Percentiles rank a stretch among this genome's conserved stretches.
phyloP scores from a whole-genome alignment of 2,888 invertebrate species.

The Odontocolon sp. region DNA sequence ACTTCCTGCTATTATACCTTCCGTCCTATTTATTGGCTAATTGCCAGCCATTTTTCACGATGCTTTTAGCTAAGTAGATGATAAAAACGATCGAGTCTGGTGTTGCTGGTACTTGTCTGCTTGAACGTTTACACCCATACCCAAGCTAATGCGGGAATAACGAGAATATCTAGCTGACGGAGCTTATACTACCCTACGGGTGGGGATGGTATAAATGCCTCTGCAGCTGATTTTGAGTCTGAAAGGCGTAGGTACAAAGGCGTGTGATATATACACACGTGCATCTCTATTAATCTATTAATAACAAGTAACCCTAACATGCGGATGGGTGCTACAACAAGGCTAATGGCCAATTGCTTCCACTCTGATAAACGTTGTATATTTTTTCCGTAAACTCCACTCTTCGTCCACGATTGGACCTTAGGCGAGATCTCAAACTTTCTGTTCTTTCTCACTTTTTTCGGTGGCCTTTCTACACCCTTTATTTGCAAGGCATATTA shows the following conservation, averaged over 20 bases:
- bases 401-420: neutral
- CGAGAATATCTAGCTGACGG: conserved; percentile 52
- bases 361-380: conserved; percentile 60
- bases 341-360: conserved; percentile 64
- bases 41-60: conserved; percentile 68
- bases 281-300: too few relatives aligned
- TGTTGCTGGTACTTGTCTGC: conserved; percentile 6
- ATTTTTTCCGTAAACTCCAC: conserved; percentile 35
- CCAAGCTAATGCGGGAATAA: conserved; percentile 47
- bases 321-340: conserved; percentile 10
- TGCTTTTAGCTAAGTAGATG: conserved; percentile 70
- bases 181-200: conserved; percentile 42
- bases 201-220: conserved; percentile 36
- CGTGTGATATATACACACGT: conserved; percentile 21
- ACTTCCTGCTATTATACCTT: conserved; percentile 50
- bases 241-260: too few relatives aligned
- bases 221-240: conserved; percentile 22
- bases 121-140: neutral
- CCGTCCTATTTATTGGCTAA: conserved; percentile 69
- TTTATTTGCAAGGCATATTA: neutral
- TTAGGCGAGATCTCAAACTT: conserved; percentile 6
- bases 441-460: conserved; percentile 28
- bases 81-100: conserved; percentile 60
- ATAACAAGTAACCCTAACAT: too few relatives aligned
- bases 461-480: neutral